phyloP scores from a whole-genome alignment of 2,113 vertebrate genomes.

The Dasypus novemcinctus region DNA sequence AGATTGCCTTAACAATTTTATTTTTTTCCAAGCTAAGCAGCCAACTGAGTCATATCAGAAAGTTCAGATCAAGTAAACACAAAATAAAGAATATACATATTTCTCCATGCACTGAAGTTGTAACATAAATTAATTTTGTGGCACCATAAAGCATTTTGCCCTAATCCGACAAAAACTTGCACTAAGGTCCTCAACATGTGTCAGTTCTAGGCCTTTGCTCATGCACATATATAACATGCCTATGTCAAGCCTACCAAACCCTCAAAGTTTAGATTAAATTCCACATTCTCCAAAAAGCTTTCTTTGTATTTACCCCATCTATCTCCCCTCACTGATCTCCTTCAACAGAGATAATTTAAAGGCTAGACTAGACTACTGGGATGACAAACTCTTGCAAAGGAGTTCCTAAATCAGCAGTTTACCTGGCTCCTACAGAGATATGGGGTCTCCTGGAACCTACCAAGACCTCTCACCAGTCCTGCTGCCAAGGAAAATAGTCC shows the following conservation, averaged over 20 bases:
- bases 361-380: neutral
- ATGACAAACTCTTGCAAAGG: neutral
- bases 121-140: neutral
- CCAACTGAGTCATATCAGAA: slow-evolving; percentile 3
- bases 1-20: neutral
- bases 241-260: neutral
- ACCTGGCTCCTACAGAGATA: neutral
- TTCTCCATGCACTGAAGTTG: neutral
- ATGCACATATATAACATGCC: neutral
- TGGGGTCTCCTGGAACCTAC: neutral
- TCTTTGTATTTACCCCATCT: neutral
- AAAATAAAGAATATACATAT: neutral
- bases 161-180: neutral
- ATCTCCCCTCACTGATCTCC: neutral
- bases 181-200: neutral
- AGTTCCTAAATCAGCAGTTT: neutral
- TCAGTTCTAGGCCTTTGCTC: neutral
- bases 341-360: slow-evolving; percentile 34
- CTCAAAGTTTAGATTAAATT: neutral
- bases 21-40: neutral
- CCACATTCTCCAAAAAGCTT: neutral
- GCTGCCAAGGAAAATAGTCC: neutral
- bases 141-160: neutral
- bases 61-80: neutral
- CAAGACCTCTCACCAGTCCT: neutral